Evolutionary conservation across 92 coral and sea anemone species (phyloP), one percentile per base, ranked within the genome.

Genomic region (Palythoa grandiflora): DNA sequence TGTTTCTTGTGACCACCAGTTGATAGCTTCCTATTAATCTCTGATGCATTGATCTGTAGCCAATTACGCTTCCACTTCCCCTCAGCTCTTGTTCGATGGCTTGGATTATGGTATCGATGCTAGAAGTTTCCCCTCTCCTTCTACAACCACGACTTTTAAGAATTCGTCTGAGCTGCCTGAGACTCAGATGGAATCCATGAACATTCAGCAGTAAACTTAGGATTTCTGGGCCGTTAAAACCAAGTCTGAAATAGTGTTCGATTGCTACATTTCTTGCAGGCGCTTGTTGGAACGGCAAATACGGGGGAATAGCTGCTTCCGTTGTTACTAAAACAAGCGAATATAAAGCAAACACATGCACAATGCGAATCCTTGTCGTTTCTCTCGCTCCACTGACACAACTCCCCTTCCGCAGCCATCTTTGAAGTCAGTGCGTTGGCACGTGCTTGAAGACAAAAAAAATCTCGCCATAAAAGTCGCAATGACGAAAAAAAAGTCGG

Each of bases 221-320:
- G 88, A 93, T 91, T 91, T 93, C 93, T 35, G 88, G 83, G 73
- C 88, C 90, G 83, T 44, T 90, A 54, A 93, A 89, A 44, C 92
- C 92, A 72, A 88, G 92, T 74, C 84, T 88, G 68, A 88, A 93
- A 84, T 93, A 90, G 66, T 55, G 85, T 78, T 87, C 90, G 84
- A 90, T 90, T 71, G 87, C 89, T 87, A 90, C 93, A 38, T 93
- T 89, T 28, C 91, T 90, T 9, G 54, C 84, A 81, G 77, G 37
- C 19, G 73, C 78, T 66, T 39, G 89, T 52, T 39, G 51, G 68
- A 83, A 53, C 51, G 90, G 93, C 75, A 71, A 89, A 52, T 89
- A 89, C 88, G 79, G 86, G 80, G 92, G 89, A 68, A 89, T 77
- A 66, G 72, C 92, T 52, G 89, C 92, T 73, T 89, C 89, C 11